phyloP scores from a whole-genome alignment of 2,113 vertebrate species.

The Heterocephalus glaber region DNA sequence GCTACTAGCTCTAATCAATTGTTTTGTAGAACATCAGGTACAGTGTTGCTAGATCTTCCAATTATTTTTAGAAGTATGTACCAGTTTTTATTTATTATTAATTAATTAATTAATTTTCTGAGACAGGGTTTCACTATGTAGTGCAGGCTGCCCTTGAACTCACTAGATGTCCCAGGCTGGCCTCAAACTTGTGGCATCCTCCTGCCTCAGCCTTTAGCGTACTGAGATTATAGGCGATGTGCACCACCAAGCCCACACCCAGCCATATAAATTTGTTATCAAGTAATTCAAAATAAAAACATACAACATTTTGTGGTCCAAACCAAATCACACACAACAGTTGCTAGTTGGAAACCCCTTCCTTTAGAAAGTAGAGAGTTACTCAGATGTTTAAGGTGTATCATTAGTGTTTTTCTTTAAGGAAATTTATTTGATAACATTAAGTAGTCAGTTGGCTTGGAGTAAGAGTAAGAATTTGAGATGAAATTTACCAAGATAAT shows the following conservation, averaged over 20 bases:
- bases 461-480: not conserved
- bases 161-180: no score
- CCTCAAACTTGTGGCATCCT: no score
- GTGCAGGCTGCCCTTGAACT: no score
- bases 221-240: no score
- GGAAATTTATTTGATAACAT: not conserved
- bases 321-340: not conserved
- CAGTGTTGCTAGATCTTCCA: not conserved
- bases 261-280: not conserved
- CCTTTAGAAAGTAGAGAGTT: not conserved
- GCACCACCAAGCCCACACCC: no score
- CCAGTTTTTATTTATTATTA: no score
- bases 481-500: not conserved
- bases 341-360: not conserved
- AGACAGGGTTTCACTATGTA: no score
- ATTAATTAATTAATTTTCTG: no score
- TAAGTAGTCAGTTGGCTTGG: not conserved
- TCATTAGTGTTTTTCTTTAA: slow-evolving; percentile 1
- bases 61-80: not conserved
- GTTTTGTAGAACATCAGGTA: not conserved
- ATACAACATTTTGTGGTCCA: not conserved
- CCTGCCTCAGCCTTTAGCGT: no score
- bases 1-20: not conserved
- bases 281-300: slow-evolving; percentile 2
- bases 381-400: not conserved